Percentiles rank a stretch among this genome's conserved stretches.
phyloP scores from a whole-genome alignment of 2,797 vertebrate genomes.

The Paramormyrops hopkinsi region DNA sequence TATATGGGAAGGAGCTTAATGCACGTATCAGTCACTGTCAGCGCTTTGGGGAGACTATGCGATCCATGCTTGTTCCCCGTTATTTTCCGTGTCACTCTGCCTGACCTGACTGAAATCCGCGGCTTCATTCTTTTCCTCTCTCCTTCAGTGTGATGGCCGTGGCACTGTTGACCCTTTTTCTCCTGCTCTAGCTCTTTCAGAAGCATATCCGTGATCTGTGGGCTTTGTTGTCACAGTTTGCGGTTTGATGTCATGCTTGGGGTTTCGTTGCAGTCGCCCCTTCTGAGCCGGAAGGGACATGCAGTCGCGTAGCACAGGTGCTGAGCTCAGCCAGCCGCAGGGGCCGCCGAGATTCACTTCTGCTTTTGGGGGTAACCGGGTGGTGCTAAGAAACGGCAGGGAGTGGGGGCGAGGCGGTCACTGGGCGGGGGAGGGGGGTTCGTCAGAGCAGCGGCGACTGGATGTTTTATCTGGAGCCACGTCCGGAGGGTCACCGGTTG shows the following conservation, averaged over 20 bases:
- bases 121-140: not conserved
- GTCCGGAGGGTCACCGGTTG: not conserved
- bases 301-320: not conserved
- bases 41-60: not conserved
- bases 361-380: not conserved
- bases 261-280: not conserved
- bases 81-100: not conserved
- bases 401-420: not conserved
- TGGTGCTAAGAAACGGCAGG: not conserved
- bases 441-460: not conserved
- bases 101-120: not conserved
- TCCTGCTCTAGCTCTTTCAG: not conserved
- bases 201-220: not conserved
- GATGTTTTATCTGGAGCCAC: not conserved
- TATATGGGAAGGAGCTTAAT: not conserved
- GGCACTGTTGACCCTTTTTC: not conserved
- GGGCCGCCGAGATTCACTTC: not conserved
- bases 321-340: not conserved
- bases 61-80: not conserved
- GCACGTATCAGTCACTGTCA: constrained; percentile 8
- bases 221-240: not conserved
- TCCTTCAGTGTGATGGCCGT: not conserved
- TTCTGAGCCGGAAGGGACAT: not conserved
- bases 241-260: not conserved
- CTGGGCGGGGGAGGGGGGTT: not conserved